phyloP scores from a whole-genome alignment of 2,113 vertebrate species.

The Neolamprologus falcicula region DNA sequence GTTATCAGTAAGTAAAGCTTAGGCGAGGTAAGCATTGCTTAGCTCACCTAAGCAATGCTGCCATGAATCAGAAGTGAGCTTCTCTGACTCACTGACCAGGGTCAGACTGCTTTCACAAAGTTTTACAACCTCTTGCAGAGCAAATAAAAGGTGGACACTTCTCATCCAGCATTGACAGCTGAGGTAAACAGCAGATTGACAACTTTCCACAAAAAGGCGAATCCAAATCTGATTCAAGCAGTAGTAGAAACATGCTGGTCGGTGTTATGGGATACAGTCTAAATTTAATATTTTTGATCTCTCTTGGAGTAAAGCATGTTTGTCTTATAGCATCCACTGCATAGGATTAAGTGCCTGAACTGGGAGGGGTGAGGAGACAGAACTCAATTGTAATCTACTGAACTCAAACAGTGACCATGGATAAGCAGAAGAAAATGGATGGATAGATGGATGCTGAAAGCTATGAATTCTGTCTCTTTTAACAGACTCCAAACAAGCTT shows the following conservation, averaged over 20 bases:
- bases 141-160: background rate
- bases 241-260: background rate
- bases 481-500: background rate
- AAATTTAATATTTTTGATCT: background rate
- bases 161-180: background rate
- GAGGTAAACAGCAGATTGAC: background rate
- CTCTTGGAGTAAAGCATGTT: background rate
- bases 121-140: background rate
- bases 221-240: background rate
- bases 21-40: background rate
- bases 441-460: background rate
- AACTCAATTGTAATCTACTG: background rate
- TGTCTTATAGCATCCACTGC: background rate
- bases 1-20: background rate
- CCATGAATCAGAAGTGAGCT: background rate
- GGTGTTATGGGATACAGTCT: background rate
- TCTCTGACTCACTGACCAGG: background rate
- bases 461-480: background rate
- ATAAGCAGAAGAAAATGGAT: background rate
- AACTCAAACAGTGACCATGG: background rate
- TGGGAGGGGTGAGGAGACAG: background rate
- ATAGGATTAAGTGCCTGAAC: background rate
- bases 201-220: background rate
- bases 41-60: background rate
- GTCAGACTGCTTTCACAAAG: background rate